These are phyloP conservation scores for Automeris io DNA, from an alignment of 2,888 invertebrate genomes.

Conservation along the genomic window DNA sequence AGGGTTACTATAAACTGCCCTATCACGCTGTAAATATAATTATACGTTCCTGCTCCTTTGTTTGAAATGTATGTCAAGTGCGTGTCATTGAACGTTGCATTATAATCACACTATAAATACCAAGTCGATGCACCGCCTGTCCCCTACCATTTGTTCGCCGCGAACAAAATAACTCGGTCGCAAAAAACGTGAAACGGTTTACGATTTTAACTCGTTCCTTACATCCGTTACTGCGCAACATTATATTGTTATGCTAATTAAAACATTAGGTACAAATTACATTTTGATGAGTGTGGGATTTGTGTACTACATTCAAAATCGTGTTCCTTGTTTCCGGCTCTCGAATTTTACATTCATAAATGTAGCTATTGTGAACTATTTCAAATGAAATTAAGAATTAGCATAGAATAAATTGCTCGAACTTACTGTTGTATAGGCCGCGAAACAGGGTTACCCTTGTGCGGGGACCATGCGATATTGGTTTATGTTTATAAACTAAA, in stretches of 20 bases:
- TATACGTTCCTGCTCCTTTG: conserved; percentile 15
- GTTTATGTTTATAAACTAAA: too few relatives aligned
- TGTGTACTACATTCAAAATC: conserved; percentile 11
- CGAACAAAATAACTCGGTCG: background rate
- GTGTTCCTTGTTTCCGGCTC: too few relatives aligned
- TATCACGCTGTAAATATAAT: background rate
- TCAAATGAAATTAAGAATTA: too few relatives aligned
- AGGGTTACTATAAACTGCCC: too few relatives aligned
- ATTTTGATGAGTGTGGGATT: conserved; percentile 36
- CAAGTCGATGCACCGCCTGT: conserved; percentile 11
- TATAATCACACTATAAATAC: conserved; percentile 11
- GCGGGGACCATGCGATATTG: too few relatives aligned
- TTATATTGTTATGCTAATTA: conserved; percentile 34
- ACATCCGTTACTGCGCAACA: conserved; percentile 4
- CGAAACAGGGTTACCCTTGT: too few relatives aligned
- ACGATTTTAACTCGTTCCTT: too few relatives aligned
- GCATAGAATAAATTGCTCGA: too few relatives aligned
- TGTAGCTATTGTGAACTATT: too few relatives aligned
- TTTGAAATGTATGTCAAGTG: conserved; percentile 19
- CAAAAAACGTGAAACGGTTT: too few relatives aligned
- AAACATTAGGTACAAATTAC: conserved; percentile 40
- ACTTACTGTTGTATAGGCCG: too few relatives aligned
- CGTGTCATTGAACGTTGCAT: conserved; percentile 13
- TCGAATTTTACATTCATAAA: too few relatives aligned
- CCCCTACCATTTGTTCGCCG: conserved; percentile 10